Evolutionary conservation across 1,140 invertebrate species (phyloP), one percentile per base, ranked within the genome.

Genomic region (Pseudomyrmex cubaensis): DNA sequence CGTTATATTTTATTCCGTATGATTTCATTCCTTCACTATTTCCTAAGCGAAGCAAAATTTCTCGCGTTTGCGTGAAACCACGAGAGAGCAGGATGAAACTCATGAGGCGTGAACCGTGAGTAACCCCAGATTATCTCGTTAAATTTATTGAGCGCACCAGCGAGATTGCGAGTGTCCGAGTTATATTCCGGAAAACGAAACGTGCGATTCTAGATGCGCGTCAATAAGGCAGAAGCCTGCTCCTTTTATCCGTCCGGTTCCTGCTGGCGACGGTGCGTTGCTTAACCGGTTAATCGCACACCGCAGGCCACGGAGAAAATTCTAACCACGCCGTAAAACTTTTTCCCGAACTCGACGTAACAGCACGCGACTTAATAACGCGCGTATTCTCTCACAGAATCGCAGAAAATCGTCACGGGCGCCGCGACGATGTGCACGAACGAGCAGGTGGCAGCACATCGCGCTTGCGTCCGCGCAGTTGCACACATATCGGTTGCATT

Each of bases 101-200:
- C 76, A 15, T 20, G 76, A 72, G 56, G 66, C 66, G 54, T 59
- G 44, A 70, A 70, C 15, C 64, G 44, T 70, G 54, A 50, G 54
- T 80, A 80, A 72, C 22, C 66, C 54, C 15, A 59, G 67, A 72
- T 80, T 80, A 80, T 80, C 76, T 80, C 66, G 22, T 80, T 80
- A 59, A 80, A 72, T 80, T 80, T 72, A 70, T 72, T 50, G 66
- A 80, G 63, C 62, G 48, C 52, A 35, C 44, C 17, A 20, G 46
- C 8, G 35, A 56, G 20, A 62, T 48, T 17, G 20, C 35, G n/a
- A 7, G 13, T 35, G 66, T 22, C 20, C 63, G 44, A 66, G 50
- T 22, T 57, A 48, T 35, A 35, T 70, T 69, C 64, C 64, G 76
- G 64, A 80, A 80, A 80, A 72, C 46, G 52, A 35, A 35, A 35